Conservation (phyloP, 2,888 invertebrate genomes). For the Stenotaenia linearis region DNA sequence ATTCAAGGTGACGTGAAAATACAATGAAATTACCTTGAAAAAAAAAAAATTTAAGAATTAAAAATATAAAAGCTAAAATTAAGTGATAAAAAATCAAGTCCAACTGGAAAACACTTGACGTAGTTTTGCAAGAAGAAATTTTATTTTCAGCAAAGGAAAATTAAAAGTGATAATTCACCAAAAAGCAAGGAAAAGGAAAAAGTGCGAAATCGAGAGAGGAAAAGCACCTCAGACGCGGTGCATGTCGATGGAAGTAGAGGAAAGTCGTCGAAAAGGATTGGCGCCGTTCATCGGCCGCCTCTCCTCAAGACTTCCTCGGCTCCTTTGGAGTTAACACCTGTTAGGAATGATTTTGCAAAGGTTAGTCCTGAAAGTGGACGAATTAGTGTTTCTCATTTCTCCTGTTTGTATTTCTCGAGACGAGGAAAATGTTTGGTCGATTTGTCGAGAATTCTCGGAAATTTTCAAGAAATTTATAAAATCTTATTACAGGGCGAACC, state of each 20-base stretch:
- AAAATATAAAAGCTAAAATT: too few relatives aligned
- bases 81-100: background rate
- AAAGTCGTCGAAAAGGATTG: constrained; percentile 23
- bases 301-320: constrained; percentile 10
- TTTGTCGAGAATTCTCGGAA: too few relatives aligned
- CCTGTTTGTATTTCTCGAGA: background rate
- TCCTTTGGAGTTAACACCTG: constrained; percentile 13
- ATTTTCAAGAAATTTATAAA: too few relatives aligned
- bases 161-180: background rate
- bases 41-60: too few relatives aligned
- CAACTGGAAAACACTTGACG: constrained; percentile 7
- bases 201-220: background rate
- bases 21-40: background rate
- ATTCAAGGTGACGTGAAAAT: background rate
- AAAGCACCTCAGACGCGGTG: constrained; percentile 28
- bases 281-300: background rate
- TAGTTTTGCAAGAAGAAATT: background rate
- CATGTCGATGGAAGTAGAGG: constrained; percentile 26
- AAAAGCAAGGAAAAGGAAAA: constrained; percentile 23
- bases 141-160: constrained; percentile 28
- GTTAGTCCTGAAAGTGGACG: background rate
- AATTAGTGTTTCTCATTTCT: too few relatives aligned
- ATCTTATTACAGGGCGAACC: too few relatives aligned
- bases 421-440: background rate
- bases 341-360: constrained; percentile 27